Evolutionary conservation across 35 echinoderm and acorn worm species (phyloP), one percentile per base, ranked within the genome.

Genomic region (Lytechinus pictus): DNA sequence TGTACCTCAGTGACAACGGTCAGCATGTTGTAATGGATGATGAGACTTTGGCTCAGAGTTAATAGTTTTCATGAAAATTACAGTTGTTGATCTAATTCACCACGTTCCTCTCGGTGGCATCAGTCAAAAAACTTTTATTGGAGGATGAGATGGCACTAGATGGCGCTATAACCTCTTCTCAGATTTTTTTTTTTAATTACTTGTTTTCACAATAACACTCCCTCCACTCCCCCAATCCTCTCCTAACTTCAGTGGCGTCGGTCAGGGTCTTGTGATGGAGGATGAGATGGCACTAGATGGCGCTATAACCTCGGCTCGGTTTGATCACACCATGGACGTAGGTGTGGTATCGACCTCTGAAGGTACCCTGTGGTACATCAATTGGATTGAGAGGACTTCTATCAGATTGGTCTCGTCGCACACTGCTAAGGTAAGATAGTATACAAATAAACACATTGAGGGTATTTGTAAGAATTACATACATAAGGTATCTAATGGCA

Each of bases 121-220:
- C 14, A 94, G 96, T 28, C 89, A 96, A 56, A n/a, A 97, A 97
- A 28, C 95, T 99, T 5, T 94, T 98, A 7, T 97, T 99, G 98
- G 98, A 99, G 94, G 98, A 99, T 95, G 98, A 99, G 89, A 99
- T 99, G 98, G 54, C 94, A 21, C 95, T 99, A 86, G 98, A 99
- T 96, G 98, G 98, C 9, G 94, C 97, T 86, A 96, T 99, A 19
- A 96, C 94, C 24, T 90, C 95, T 29, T 97, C 97, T 13, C 89
- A 97, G 86, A 44, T 44, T 44, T 0, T 44, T 44, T 44, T 44
- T 44, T 44, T 44, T 44, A 1, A 44, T 44, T 44, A 44, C 33
- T 44, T 44, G 33, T 44, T 44, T 44, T 44, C 33, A 44, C 33
- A 44, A 44, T 0, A 44, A 44, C 33, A 44, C 33, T 44, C 33